Percentiles rank a stretch among this genome's conserved stretches.
Conservation (phyloP, 2,888 invertebrate genomes). For the Epistrophe grossulariae region DNA sequence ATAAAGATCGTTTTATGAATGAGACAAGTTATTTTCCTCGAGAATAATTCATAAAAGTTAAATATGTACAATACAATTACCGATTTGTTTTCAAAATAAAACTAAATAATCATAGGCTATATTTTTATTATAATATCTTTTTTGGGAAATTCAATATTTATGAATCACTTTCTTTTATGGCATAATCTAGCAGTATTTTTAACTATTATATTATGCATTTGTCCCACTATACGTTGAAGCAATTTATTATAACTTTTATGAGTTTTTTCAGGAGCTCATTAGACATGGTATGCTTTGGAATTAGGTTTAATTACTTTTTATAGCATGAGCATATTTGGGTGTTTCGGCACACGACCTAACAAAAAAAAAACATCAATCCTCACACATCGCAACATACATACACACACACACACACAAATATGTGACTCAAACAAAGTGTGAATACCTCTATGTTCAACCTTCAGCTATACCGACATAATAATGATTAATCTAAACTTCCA, state of each 20-base stretch:
- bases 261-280: neutral
- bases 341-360: neutral
- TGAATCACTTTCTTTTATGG: neutral
- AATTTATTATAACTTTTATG: constrained; percentile 1
- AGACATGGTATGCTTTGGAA: neutral
- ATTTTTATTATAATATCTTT: too few species aligned
- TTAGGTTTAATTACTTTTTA: constrained; percentile 13
- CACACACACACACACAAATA: neutral
- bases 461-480: neutral
- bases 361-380: neutral
- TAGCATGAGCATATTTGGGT: neutral
- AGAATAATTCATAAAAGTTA: too few species aligned
- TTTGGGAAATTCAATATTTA: neutral
- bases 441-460: neutral
- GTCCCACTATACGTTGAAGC: neutral
- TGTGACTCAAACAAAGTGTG: constrained; percentile 12
- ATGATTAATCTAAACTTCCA: constrained; percentile 22
- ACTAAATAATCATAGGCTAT: too few species aligned
- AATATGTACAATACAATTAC: too few species aligned
- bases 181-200: too few species aligned
- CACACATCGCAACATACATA: neutral
- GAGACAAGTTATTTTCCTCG: too few species aligned
- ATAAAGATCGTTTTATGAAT: too few species aligned
- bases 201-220: neutral
- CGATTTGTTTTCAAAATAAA: too few species aligned